Percentiles rank a stretch among this genome's conserved stretches.
These are phyloP conservation scores for Lampropteryx suffumata DNA, from an alignment of 2,888 invertebrate species.

Conservation along the genomic window DNA sequence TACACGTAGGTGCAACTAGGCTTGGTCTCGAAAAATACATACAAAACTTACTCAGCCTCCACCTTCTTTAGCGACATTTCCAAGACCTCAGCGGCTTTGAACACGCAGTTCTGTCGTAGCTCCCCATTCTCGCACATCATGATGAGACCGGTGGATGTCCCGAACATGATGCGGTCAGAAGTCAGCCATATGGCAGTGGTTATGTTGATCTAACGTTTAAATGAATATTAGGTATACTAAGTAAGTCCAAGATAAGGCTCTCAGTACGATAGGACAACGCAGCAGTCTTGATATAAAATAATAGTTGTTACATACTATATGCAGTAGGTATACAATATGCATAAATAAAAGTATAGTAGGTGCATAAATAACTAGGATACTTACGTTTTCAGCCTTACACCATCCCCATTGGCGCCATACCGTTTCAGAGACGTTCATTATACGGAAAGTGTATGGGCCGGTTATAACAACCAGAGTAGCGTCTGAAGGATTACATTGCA, in stretches of 20 bases:
- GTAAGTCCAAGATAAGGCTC: too few relatives aligned
- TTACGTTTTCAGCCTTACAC: slow-evolving; percentile 88
- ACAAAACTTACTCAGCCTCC: slow-evolving; percentile 75
- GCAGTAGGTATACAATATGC: too few relatives aligned
- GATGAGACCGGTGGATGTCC: slow-evolving; percentile 89
- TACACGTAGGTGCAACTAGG: too few relatives aligned
- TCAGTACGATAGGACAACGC: too few relatives aligned
- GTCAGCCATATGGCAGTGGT: slow-evolving; percentile 92
- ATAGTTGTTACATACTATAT: too few relatives aligned
- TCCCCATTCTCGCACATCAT: slow-evolving; percentile 94
- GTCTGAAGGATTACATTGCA: slow-evolving; percentile 90
- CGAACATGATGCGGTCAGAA: slow-evolving; percentile 91
- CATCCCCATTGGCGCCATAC: slow-evolving; percentile 93
- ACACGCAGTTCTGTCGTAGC: slow-evolving; percentile 85
- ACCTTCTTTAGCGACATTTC: slow-evolving; percentile 85
- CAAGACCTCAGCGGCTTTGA: slow-evolving; percentile 82
- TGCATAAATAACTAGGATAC: slow-evolving; percentile 26
- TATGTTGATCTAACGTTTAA: slow-evolving; percentile 81
- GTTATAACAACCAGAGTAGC: slow-evolving; percentile 87
- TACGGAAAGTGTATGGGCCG: slow-evolving; percentile 86
- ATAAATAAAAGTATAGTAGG: too few relatives aligned
- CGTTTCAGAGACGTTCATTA: slow-evolving; percentile 89
- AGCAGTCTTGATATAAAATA: too few relatives aligned
- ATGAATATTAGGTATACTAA: too few relatives aligned
- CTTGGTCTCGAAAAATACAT: too few relatives aligned